phyloP scores from a whole-genome alignment of 2,113 vertebrate species.

The Aegotheles bennettii region DNA sequence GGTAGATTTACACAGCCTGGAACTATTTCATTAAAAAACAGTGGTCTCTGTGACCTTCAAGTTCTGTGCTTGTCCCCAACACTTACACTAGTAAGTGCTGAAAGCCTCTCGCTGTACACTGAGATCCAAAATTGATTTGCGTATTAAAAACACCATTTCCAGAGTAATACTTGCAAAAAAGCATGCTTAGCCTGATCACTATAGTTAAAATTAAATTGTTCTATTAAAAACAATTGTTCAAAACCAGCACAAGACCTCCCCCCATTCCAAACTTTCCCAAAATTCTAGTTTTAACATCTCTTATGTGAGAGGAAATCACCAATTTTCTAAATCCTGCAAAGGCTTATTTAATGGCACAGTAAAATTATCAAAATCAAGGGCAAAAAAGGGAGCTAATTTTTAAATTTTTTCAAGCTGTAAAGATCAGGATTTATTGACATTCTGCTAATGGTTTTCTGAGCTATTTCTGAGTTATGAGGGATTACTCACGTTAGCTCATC shows the following conservation, averaged over 20 bases:
- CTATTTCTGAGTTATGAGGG: neutral
- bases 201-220: neutral
- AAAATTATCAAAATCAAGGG: neutral
- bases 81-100: neutral
- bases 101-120: neutral
- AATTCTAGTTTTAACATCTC: neutral
- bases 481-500: conserved; percentile 91
- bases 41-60: neutral
- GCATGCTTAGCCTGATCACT: neutral
- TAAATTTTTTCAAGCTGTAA: neutral
- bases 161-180: neutral
- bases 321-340: neutral
- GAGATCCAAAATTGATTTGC: neutral
- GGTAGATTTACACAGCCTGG: neutral
- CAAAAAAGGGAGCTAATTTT: neutral
- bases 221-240: neutral
- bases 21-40: neutral
- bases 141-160: neutral
- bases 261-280: neutral
- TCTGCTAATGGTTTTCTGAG: neutral
- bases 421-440: neutral
- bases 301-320: fast-evolving
- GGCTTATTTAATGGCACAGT: fast-evolving
- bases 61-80: neutral
- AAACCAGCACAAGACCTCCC: neutral